Evolutionary conservation across 30 jellyfish, hydroid and myxozoan species (phyloP).

Genomic region (Turritopsis dohrnii): DNA sequence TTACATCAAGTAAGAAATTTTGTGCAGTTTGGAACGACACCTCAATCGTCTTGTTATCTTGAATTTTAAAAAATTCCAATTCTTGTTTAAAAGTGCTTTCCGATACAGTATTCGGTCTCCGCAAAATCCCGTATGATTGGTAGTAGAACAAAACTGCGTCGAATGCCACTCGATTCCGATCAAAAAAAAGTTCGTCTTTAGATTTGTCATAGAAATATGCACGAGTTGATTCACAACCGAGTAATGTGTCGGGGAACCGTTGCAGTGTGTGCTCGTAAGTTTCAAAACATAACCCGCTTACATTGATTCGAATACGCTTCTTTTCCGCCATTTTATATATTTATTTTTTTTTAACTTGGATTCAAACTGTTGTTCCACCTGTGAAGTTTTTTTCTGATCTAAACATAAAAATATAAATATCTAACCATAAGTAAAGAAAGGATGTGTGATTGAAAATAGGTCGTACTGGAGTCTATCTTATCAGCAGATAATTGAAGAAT

Average conservation of each 20-base stretch:
- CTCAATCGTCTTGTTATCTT: slow-evolving; percentile 27
- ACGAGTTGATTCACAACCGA: slow-evolving; percentile 54
- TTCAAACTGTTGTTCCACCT: neutral
- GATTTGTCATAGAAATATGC: slow-evolving; percentile 38
- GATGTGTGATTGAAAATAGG: neutral
- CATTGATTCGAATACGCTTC: slow-evolving; percentile 52
- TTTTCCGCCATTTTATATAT: neutral
- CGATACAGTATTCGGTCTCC: slow-evolving; percentile 48
- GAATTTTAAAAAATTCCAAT: slow-evolving; percentile 56
- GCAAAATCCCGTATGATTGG: slow-evolving; percentile 51
- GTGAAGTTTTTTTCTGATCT: neutral
- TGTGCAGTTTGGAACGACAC: slow-evolving; percentile 57
- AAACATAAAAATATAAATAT: neutral
- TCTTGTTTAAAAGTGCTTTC: slow-evolving; percentile 53
- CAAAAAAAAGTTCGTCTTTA: slow-evolving; percentile 47
- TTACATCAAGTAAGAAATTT: slow-evolving; percentile 42
- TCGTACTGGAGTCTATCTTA: neutral
- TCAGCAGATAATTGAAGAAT: neutral
- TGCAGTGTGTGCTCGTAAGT: slow-evolving; percentile 69
- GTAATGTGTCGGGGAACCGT: slow-evolving; percentile 71
- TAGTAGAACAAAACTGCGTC: slow-evolving; percentile 73
- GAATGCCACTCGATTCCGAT: slow-evolving; percentile 59
- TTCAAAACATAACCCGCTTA: slow-evolving; percentile 72
- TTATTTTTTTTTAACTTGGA: neutral
- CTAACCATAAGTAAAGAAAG: neutral